Percentiles rank a stretch among this genome's conserved stretches.
phyloP scores from a whole-genome alignment of 2,113 vertebrate species.

The Callorhinus ursinus region DNA sequence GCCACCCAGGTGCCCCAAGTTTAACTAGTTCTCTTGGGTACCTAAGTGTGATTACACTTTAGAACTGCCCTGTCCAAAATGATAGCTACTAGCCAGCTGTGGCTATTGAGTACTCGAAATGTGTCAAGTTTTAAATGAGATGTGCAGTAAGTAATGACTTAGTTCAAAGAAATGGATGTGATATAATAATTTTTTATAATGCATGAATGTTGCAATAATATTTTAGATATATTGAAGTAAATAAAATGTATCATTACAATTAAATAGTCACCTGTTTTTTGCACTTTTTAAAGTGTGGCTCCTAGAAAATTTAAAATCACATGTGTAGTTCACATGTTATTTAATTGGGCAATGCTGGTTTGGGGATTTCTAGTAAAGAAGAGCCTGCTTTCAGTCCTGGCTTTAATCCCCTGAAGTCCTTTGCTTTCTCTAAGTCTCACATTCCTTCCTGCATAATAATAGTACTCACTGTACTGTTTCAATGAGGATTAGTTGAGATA shows the following conservation, averaged over 20 bases:
- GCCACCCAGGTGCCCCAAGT: background rate
- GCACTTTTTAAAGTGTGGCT: background rate
- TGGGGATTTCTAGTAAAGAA: constrained; percentile 10
- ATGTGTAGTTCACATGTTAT: background rate
- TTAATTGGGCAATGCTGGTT: background rate
- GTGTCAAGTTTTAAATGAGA: background rate
- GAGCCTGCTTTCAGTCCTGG: background rate
- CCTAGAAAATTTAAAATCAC: constrained; percentile 13
- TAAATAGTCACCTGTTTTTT: background rate
- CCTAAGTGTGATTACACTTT: background rate
- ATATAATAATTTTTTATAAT: background rate
- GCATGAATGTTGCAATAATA: background rate
- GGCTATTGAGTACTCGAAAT: background rate
- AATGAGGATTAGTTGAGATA: constrained; percentile 29
- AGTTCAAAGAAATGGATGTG: background rate
- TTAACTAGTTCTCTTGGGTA: background rate
- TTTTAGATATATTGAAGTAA: constrained; percentile 14
- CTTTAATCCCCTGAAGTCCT: background rate
- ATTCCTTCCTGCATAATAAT: background rate
- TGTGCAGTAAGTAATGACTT: background rate
- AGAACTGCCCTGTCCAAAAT: background rate
- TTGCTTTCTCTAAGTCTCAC: constrained; percentile 14
- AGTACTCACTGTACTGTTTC: background rate
- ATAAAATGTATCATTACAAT: background rate
- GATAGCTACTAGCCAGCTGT: background rate